Evolutionary conservation across 2,113 vertebrate genomes (phyloP).

Genomic region (Ophiodon elongatus): DNA sequence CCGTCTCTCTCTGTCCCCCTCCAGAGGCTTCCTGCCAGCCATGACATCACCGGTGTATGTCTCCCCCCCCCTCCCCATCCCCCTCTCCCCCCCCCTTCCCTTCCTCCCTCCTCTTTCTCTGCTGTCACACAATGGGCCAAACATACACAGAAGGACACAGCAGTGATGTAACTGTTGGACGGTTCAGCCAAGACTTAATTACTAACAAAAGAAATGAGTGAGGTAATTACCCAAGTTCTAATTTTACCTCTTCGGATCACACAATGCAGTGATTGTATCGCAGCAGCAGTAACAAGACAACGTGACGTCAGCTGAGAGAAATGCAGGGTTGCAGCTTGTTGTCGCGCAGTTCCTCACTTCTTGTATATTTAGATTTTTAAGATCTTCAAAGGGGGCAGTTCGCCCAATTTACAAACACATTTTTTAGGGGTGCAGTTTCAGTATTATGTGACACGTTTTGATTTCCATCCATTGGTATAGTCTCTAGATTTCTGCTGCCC

Average conservation of each 20-base stretch:
- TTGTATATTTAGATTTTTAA: neutral
- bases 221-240: conserved; percentile 36
- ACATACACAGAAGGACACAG: conserved; percentile 29
- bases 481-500: neutral
- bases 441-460: neutral
- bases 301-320: neutral
- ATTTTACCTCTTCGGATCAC: conserved; percentile 34
- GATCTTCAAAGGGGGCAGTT: neutral
- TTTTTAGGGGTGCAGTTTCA: neutral
- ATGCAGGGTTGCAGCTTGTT: neutral
- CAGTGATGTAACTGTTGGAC: conserved; percentile 51
- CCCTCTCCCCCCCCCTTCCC: neutral
- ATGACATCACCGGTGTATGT: conserved; percentile 41
- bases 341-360: neutral
- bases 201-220: conserved; percentile 45
- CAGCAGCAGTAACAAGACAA: conserved; percentile 10
- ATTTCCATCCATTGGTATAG: neutral
- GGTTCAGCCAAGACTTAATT: conserved; percentile 30
- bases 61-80: neutral
- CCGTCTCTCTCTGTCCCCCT: neutral
- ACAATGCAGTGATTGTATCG: conserved; percentile 29
- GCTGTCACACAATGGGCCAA: conserved; percentile 53
- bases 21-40: conserved; percentile 49
- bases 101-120: no score
- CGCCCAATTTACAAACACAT: neutral